Conservation (phyloP, 2,888 invertebrate species). For the Anagyrus pseudococci region DNA sequence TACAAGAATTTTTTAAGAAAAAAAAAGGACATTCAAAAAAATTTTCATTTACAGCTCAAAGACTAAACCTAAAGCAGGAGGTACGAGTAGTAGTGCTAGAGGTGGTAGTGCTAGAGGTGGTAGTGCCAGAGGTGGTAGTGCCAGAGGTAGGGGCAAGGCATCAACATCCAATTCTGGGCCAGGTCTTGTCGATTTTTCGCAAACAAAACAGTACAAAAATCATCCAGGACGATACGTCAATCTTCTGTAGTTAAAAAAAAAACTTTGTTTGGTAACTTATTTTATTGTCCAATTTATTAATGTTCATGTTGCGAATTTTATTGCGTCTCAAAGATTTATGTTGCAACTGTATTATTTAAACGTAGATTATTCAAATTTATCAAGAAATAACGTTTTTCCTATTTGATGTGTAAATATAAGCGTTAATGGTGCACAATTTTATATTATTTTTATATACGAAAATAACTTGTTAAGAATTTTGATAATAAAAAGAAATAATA, state of each 20-base stretch:
- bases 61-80: not conserved
- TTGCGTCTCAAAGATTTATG: conserved; percentile 11
- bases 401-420: conserved; percentile 25
- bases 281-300: not conserved
- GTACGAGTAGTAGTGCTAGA: not conserved
- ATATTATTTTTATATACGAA: conserved; percentile 12
- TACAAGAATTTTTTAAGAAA: not conserved
- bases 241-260: conserved; percentile 8
- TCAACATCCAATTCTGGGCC: conserved; percentile 39
- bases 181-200: conserved; percentile 52
- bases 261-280: not conserved
- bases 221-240: conserved; percentile 27
- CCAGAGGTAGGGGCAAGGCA: conserved; percentile 18
- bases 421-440: conserved; percentile 14
- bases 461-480: conserved; percentile 26
- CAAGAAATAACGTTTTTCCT: not conserved
- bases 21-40: not conserved
- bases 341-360: conserved; percentile 1
- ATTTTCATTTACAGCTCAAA: not conserved
- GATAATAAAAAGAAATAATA: conserved; percentile 22
- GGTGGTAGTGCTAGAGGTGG: conserved; percentile 14
- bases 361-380: conserved; percentile 10
- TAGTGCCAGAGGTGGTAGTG: conserved; percentile 9
- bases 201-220: conserved; percentile 44
- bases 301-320: not conserved